Percentiles rank a stretch among this genome's conserved stretches.
Evolutionary conservation across 1,140 invertebrate genomes (phyloP).

Genomic region (Drosophila lacteicornis): DNA sequence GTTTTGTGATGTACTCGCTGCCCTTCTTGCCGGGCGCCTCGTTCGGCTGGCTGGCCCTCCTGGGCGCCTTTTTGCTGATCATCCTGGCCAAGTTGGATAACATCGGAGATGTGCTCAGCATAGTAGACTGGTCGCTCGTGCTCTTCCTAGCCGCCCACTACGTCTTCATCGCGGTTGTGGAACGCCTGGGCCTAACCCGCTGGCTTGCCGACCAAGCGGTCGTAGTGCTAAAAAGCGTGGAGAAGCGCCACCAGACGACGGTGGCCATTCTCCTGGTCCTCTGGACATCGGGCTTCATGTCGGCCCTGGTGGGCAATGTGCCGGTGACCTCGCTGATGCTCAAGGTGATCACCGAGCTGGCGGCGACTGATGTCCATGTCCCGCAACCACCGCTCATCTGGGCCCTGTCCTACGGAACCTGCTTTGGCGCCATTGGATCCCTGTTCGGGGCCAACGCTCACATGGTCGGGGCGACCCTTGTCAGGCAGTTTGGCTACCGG

Average conservation of each 20-base stretch:
- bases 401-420: constrained; percentile 90
- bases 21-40: constrained; percentile 86
- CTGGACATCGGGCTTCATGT: constrained; percentile 90
- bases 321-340: constrained; percentile 93
- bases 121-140: constrained; percentile 92
- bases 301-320: constrained; percentile 92
- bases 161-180: constrained; percentile 90
- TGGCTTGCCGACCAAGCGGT: constrained; percentile 89
- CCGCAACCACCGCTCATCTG: constrained; percentile 89
- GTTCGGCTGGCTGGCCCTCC: constrained; percentile 89
- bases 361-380: constrained; percentile 86
- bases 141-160: constrained; percentile 92
- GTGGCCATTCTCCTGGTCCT: constrained; percentile 89
- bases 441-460: constrained; percentile 92
- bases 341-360: constrained; percentile 87
- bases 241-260: constrained; percentile 86
- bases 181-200: constrained; percentile 88
- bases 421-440: constrained; percentile 92
- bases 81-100: constrained; percentile 88
- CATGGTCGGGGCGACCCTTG: constrained; percentile 91
- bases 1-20: constrained; percentile 89
- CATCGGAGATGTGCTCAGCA: constrained; percentile 88
- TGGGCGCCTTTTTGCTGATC: constrained; percentile 89
- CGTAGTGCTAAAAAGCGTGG: constrained; percentile 87
- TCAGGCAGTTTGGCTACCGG: constrained; percentile 91